Conservation (phyloP, 1,140 invertebrate species). For the Anoplolepis gracilipes region DNA sequence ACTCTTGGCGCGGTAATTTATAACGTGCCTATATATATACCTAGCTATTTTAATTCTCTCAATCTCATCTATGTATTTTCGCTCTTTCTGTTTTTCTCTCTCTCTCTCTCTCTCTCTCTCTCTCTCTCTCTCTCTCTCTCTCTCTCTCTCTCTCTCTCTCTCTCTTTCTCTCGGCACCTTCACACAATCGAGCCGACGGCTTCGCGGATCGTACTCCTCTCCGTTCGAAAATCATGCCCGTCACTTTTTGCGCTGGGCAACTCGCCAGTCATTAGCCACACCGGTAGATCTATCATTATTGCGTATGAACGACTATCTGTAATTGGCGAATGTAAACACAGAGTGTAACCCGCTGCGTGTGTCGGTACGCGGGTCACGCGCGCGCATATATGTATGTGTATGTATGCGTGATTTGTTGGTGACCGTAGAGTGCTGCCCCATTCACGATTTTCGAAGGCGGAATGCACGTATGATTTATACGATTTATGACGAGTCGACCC, state of each 20-base stretch:
- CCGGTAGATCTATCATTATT: slow-evolving; percentile 73
- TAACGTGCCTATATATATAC: slow-evolving; percentile 2
- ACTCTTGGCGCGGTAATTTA: slow-evolving; percentile 36
- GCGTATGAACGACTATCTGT: slow-evolving; percentile 71
- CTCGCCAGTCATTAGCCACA: slow-evolving; percentile 66
- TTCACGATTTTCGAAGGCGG: slow-evolving; percentile 47
- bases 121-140: neutral
- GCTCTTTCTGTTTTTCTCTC: neutral
- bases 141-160: too few relatives aligned
- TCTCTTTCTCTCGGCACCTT: neutral
- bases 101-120: too few relatives aligned
- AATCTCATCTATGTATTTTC: slow-evolving; percentile 28
- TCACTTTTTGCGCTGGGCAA: slow-evolving; percentile 58
- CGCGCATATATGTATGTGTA: neutral
- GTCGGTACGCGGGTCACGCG: slow-evolving; percentile 17
- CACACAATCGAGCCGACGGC: slow-evolving; percentile 47
- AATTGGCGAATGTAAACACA: slow-evolving; percentile 78
- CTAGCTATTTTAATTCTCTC: slow-evolving; percentile 38
- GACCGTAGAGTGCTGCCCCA: slow-evolving; percentile 50
- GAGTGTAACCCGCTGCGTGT: slow-evolving; percentile 52
- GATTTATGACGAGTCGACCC: neutral
- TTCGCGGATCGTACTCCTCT: slow-evolving; percentile 32
- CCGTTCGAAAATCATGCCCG: slow-evolving; percentile 60
- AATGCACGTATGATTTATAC: slow-evolving; percentile 1
- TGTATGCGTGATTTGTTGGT: slow-evolving; percentile 49